phyloP scores from a whole-genome alignment of 1,140 invertebrate genomes.

The Drosophila kepulauana region DNA sequence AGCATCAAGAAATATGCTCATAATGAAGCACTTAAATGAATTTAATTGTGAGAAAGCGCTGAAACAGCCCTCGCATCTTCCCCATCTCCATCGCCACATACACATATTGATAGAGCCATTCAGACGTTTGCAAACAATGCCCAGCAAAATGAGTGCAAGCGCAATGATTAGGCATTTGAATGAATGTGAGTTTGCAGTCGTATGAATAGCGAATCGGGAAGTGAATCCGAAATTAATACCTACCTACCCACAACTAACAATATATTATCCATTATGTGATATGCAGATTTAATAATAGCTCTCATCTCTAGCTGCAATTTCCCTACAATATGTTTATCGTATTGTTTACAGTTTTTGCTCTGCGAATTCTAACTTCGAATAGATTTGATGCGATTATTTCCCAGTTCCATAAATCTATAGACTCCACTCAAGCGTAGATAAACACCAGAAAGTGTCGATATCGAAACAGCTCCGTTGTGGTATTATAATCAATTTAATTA shows the following conservation, averaged over 20 bases:
- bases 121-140: constrained; percentile 53
- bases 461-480: too few species aligned
- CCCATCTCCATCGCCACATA: neutral
- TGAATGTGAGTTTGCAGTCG: constrained; percentile 14
- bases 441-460: constrained; percentile 5
- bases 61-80: neutral
- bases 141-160: constrained; percentile 60
- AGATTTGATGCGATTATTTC: neutral
- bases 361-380: neutral
- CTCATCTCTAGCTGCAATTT: neutral
- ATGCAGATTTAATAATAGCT: constrained; percentile 4
- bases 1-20: constrained; percentile 62
- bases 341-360: neutral
- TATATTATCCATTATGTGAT: neutral
- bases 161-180: constrained; percentile 55
- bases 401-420: too few species aligned
- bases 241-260: neutral
- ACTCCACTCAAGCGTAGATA: constrained; percentile 1
- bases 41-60: constrained; percentile 79
- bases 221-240: constrained; percentile 4
- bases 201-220: constrained; percentile 4
- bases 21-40: constrained; percentile 84
- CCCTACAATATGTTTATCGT: neutral
- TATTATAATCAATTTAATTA: neutral
- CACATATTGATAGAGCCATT: constrained; percentile 20